Evolutionary conservation across 2,113 vertebrate genomes (phyloP).

Genomic region (Pseudolaguvia tuberculata): DNA sequence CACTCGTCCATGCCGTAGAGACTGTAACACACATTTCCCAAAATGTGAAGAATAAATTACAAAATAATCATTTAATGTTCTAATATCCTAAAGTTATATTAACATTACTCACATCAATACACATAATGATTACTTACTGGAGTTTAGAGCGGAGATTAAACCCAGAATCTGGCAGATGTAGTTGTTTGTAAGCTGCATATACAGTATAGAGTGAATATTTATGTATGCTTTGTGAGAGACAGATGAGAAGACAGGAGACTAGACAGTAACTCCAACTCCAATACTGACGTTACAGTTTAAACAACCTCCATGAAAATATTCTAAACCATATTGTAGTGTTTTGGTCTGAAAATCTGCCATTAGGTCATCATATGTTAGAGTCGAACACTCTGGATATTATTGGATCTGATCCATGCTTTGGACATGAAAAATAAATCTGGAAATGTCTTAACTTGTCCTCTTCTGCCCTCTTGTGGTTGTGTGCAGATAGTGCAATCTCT

Average conservation of each 20-base stretch:
- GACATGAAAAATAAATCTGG: background rate
- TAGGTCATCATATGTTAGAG: background rate
- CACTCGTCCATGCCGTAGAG: too few species aligned
- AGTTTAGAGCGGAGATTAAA: too few species aligned
- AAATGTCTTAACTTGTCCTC: conserved; percentile 4
- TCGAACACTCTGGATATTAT: background rate
- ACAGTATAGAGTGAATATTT: background rate
- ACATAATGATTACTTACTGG: too few species aligned
- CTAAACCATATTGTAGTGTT: background rate
- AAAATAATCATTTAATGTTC: too few species aligned
- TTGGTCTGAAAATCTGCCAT: background rate
- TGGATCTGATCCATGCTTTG: too few species aligned
- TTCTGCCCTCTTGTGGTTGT: conserved; percentile 16
- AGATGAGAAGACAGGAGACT: background rate
- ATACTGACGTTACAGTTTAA: background rate
- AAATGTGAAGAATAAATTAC: too few species aligned
- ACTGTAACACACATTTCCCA: too few species aligned
- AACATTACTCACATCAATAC: too few species aligned
- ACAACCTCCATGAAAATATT: background rate
- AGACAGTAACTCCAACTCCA: too few species aligned
- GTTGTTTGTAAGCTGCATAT: background rate
- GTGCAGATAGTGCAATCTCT: conserved; percentile 83
- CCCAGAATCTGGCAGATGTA: background rate
- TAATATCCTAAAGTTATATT: too few species aligned
- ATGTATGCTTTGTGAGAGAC: background rate